Percentiles rank a stretch among this genome's conserved stretches.
Conservation (phyloP, 2,797 vertebrate genomes). For the Poecile montanus region DNA sequence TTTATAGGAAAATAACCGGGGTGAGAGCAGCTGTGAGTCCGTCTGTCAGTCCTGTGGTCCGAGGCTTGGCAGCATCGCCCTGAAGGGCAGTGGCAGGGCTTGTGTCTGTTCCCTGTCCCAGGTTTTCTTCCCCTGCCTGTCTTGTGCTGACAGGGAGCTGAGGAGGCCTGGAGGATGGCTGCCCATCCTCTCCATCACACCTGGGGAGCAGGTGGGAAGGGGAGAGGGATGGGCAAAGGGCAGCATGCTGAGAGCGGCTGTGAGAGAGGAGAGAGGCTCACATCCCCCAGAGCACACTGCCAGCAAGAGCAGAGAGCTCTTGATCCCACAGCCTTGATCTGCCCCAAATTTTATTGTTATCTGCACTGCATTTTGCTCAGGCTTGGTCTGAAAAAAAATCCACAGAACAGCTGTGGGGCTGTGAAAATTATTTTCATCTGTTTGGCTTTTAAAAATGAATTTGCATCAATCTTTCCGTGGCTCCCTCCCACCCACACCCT, state of each 20-base stretch:
- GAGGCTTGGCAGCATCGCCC: neutral
- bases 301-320: neutral
- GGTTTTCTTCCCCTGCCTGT: rapidly evolving
- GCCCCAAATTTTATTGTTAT: neutral
- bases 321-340: neutral
- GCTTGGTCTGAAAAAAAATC: slow-evolving; percentile 64
- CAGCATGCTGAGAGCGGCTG: rapidly evolving
- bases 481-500: slow-evolving; percentile 68
- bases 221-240: neutral
- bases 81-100: neutral
- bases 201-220: neutral
- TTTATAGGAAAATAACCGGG: slow-evolving; percentile 65
- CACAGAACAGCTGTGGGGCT: slow-evolving; percentile 72
- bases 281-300: neutral
- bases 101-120: neutral
- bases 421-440: slow-evolving; percentile 81
- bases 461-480: slow-evolving; percentile 79
- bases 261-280: neutral
- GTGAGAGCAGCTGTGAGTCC: slow-evolving; percentile 33
- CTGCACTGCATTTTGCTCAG: slow-evolving; percentile 27
- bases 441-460: slow-evolving; percentile 76
- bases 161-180: rapidly evolving
- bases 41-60: slow-evolving; percentile 64
- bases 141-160: neutral
- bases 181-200: neutral